Evolutionary conservation across 2,113 vertebrate species (phyloP), one percentile per base, ranked within the genome.

Genomic region (Nanorana parkeri): DNA sequence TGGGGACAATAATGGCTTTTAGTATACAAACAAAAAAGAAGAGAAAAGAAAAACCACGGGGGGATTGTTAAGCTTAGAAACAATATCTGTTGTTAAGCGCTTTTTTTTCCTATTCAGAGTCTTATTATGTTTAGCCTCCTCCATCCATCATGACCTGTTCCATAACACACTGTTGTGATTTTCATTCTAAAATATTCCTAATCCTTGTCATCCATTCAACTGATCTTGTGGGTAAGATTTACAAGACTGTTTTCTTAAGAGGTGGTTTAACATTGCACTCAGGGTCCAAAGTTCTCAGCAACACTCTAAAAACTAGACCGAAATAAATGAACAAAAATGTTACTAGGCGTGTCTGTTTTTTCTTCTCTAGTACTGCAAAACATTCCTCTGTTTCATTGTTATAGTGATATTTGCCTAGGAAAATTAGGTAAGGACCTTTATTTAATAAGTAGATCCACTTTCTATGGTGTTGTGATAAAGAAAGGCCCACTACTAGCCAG

Each of bases 271-370:
- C 54, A 23, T 47, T 75, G 55, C 41, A 75, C 21, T 24, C 60
- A 60, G 72, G 56, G 72, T 60, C 16, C 72, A 75, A 75, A 75
- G 72, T 55, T 74, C 28, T 23, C 28, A 2, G 15, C 72, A 17
- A 20, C 26, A 56, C 47, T 28, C 69, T 54, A 71, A 69, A 20
- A 69, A 55, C 26, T n/a, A 29, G 26, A n/a, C 24, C 16, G 69
- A 73, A 73, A 58, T 58, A 26, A 11, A 23, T 60, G 58, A 20
- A 61, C 51, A 55, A 52, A 74, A 60, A 60, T 21, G 72, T 23
- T n/a, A 60, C 72, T 41, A 23, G 28, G 17, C 6, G 29, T 74
- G 26, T 36, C 55, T 17, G 19, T 69, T 65, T 65, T 20, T 64
- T 61, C 17, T 41, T 67, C 36, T 67, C 17, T 20, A 13, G n/a